phyloP scores from a whole-genome alignment of 2,113 vertebrate species.

The Lycaon pictus region DNA sequence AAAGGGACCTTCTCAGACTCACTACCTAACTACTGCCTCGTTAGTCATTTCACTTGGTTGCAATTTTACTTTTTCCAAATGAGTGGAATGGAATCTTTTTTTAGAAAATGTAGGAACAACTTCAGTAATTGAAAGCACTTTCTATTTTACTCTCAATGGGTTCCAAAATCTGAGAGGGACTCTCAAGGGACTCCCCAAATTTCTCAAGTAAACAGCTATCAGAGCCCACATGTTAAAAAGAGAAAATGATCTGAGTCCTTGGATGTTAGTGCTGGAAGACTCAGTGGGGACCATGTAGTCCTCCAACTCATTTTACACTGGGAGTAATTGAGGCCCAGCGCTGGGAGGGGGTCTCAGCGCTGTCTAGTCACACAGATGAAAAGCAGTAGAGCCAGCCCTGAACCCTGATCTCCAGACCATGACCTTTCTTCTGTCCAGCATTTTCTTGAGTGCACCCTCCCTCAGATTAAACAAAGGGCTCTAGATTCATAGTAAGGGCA shows the following conservation, averaged over 20 bases:
- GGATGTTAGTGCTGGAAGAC: neutral
- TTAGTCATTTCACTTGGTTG: neutral
- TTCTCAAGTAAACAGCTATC: slow-evolving; percentile 27
- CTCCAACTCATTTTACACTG: neutral
- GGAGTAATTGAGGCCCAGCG: neutral
- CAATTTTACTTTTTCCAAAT: slow-evolving; percentile 49
- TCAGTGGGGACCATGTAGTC: neutral
- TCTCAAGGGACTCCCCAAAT: slow-evolving; percentile 47
- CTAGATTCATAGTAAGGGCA: neutral
- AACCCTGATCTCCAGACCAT: neutral
- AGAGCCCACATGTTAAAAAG: neutral
- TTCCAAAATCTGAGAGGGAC: slow-evolving; percentile 31
- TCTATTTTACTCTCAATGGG: slow-evolving; percentile 43
- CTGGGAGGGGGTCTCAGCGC: no score
- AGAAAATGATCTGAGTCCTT: slow-evolving; percentile 4
- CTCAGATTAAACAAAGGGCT: neutral
- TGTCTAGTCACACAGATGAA: neutral
- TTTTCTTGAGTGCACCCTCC: neutral
- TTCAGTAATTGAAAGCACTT: slow-evolving; percentile 63
- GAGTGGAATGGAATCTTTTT: slow-evolving; percentile 13
- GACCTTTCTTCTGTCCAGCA: neutral
- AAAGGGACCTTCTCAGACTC: neutral
- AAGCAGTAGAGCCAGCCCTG: neutral
- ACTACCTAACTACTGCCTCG: neutral
- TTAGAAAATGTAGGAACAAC: slow-evolving; percentile 54